Base-by-base conservation (phyloP, 2,888 invertebrate genomes). In the Tenthredo livida region DNA sequence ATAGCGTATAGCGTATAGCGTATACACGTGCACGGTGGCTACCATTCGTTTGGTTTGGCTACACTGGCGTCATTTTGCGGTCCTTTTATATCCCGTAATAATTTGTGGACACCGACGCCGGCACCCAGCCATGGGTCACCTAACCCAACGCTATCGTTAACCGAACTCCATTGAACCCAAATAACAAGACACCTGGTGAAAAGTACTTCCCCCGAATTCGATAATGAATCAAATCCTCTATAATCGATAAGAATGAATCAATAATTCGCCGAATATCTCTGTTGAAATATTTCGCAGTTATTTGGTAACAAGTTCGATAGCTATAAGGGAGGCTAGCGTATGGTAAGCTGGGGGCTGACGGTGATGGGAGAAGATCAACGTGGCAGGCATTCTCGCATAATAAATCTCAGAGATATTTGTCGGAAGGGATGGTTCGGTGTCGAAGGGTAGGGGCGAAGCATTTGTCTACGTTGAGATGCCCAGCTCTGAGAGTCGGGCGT, bases 331-430 rank as follows among this genome's bases (percentile, higher is more conserved):
- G 33, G 67, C 67, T 17, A 67, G 17, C 67, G 67, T 67, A 67
- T 67, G 67, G 67, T 33, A 67, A 67, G 67, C 67, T 33, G 17
- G 15, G 17, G 67, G 33, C 37, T 61, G 80, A 78, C 78, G 78
- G n/a, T 54, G 78, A 78, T 78, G 78, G 58, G 33, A 54, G 29
- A 25, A 78, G 82, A 43, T 40, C 67, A 70, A 83, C 29, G 47
- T 83, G 83, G 47, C 70, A 67, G 65, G 50, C 65, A 83, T 85
- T 90, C 90, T 90, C 90, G 90, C 90, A 91, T 92, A 92, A 92
- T 92, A 92, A 93, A 92, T 92, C 91, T 91, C 90, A 77, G 89
- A 89, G 89, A 89, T 90, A 90, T 92, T 91, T 89, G 89, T 89
- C 88, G 90, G 89, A 89, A 87, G 88, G 88, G 83, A 29, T 33